Conservation (phyloP, 2,888 invertebrate genomes). For the Trimorus sp. region DNA sequence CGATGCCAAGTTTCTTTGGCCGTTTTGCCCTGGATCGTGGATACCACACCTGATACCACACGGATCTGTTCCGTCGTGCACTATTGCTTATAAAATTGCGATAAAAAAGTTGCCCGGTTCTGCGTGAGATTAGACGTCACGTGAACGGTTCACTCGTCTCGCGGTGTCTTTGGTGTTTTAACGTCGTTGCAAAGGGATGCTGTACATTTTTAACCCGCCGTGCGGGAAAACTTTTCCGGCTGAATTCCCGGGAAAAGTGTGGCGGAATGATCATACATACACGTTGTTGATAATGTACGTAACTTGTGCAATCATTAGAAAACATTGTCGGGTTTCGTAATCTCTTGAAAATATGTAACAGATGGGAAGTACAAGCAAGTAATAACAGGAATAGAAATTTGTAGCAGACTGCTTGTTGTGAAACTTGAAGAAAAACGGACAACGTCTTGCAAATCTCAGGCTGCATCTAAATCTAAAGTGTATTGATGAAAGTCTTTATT, state of each 20-base stretch:
- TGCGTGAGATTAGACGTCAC: too few relatives aligned
- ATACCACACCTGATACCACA: conserved; percentile 28
- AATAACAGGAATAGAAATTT: conserved; percentile 5
- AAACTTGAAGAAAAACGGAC: neutral
- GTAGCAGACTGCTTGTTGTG: neutral
- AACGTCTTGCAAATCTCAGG: neutral
- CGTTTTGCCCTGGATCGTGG: conserved; percentile 17
- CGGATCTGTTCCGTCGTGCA: neutral
- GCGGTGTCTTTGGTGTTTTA: too few relatives aligned
- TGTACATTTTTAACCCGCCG: too few relatives aligned
- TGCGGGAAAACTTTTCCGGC: too few relatives aligned
- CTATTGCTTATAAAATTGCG: conserved; percentile 1
- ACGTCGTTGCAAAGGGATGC: too few relatives aligned
- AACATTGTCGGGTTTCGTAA: neutral
- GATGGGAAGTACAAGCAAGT: conserved; percentile 9
- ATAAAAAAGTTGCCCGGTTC: neutral
- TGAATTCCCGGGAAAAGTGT: too few relatives aligned
- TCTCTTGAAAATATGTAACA: conserved; percentile 8
- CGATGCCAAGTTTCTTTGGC: conserved; percentile 40
- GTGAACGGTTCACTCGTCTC: too few relatives aligned
- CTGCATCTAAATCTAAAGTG: too few relatives aligned
- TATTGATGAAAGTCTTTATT: too few relatives aligned
- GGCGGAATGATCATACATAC: too few relatives aligned
- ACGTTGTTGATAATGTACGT: neutral
- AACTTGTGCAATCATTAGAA: neutral